Conservation (phyloP, 2,888 invertebrate species). For the Ferdinandea cuprea region DNA sequence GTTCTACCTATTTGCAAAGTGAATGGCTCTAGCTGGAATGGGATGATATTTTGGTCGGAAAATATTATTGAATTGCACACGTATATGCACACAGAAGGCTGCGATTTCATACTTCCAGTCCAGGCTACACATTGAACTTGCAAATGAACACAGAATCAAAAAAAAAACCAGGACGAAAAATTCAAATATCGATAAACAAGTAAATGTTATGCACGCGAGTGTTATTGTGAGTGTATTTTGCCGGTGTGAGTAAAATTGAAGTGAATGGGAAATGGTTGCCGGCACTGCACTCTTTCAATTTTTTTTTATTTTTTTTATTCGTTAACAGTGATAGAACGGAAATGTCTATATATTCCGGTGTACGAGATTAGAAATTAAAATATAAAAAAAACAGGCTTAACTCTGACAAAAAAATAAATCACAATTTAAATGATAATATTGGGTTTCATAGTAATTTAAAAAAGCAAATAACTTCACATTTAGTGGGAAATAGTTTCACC, state of each 20-base stretch:
- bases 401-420: neutral
- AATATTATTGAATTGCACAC: constrained; percentile 31
- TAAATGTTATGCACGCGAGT: constrained; percentile 11
- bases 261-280: neutral
- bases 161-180: neutral
- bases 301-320: neutral
- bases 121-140: constrained; percentile 1
- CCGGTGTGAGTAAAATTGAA: neutral
- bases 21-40: constrained; percentile 57
- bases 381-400: neutral
- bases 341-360: constrained; percentile 2
- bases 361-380: constrained; percentile 15
- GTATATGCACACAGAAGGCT: neutral
- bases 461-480: too few species aligned
- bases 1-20: constrained; percentile 3
- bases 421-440: too few species aligned
- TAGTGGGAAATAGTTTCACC: too few species aligned
- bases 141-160: neutral
- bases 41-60: constrained; percentile 45
- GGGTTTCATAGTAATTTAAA: too few species aligned
- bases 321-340: neutral
- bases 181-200: constrained; percentile 19
- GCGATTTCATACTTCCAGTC: constrained; percentile 12
- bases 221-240: neutral
- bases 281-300: constrained; percentile 6